Evolutionary conservation across 2,888 invertebrate genomes (phyloP), one percentile per base, ranked within the genome.

Genomic region (Oxycera nigricornis): DNA sequence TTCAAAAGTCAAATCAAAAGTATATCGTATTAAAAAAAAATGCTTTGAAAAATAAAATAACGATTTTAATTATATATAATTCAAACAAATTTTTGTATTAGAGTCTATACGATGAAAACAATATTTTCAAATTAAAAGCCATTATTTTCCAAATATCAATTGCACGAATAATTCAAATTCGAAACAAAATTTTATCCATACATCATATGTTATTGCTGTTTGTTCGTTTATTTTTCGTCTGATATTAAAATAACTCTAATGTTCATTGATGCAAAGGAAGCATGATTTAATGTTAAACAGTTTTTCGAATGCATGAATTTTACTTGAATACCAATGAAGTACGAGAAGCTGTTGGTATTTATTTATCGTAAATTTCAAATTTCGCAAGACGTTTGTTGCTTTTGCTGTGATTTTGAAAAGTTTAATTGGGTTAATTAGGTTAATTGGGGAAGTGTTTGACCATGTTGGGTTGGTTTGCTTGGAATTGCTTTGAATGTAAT

Each of bases 221-320:
- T 65, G 65, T 30, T 62, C 65, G 65, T 39, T 65, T 24, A 46
- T 46, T 46, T 17, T 3, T 46, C 11, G 17, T 31, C 31, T 4
- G 20, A 61, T 61, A n/a, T 61, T 2, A 31, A 14, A 6, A 30
- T 41, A 17, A 22, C 0, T 59, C 24, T 65, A 20, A 6, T 35
- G 22, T 35, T 22, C 20, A 11, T 35, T 59, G 39, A 35, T 62
- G 39, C 4, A 2, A 30, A 9, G 9, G 7, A 17, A 39, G 65
- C 65, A 65, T 65, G 65, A 17, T 39, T 65, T 65, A 65, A 7
- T 65, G 39, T 65, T 65, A 11, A n/a, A 41, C 11, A 30, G 20
- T 61, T 41, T 35, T 39, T 14, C 41, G 24, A 65, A 41, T 65
- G 65, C 65, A 65, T 65, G 65, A 65, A 65, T 39, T 65, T 65